A percentile compares a stretch with the other conserved stretches of the same genome.
Conservation (phyloP, 2,888 invertebrate genomes). For the Cetonia aurata region DNA sequence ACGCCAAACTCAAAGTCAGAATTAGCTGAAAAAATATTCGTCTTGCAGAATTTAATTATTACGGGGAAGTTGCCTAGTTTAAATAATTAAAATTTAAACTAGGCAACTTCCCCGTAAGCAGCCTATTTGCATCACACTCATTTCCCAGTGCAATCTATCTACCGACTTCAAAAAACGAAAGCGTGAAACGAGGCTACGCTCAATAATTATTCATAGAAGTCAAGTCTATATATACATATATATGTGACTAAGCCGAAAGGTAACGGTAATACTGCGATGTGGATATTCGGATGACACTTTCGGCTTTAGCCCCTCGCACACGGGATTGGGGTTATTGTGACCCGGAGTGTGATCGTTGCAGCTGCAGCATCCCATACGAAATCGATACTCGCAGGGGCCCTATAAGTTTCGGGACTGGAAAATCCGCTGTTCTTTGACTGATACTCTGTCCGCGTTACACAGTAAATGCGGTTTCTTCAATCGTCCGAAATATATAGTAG, state of each 20-base stretch:
- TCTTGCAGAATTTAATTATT: too few relatives aligned
- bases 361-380: conserved; percentile 36
- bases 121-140: too few relatives aligned
- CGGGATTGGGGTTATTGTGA: conserved; percentile 22
- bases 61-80: too few relatives aligned
- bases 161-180: too few relatives aligned
- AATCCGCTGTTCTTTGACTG: neutral
- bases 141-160: too few relatives aligned
- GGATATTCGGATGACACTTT: neutral
- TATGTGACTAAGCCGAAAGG: neutral
- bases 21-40: too few relatives aligned
- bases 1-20: too few relatives aligned
- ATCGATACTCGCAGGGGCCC: conserved; percentile 33
- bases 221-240: neutral
- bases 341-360: conserved; percentile 30
- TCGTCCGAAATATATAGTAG: neutral
- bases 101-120: too few relatives aligned
- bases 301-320: neutral
- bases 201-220: conserved; percentile 1
- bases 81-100: too few relatives aligned
- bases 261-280: neutral
- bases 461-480: neutral
- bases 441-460: neutral
- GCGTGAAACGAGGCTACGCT: neutral
- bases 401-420: neutral